A percentile compares a stretch with the other conserved stretches of the same genome.
These are phyloP conservation scores for Trematomus bernacchii DNA, from an alignment of 2,797 vertebrate species.

Conservation along the genomic window DNA sequence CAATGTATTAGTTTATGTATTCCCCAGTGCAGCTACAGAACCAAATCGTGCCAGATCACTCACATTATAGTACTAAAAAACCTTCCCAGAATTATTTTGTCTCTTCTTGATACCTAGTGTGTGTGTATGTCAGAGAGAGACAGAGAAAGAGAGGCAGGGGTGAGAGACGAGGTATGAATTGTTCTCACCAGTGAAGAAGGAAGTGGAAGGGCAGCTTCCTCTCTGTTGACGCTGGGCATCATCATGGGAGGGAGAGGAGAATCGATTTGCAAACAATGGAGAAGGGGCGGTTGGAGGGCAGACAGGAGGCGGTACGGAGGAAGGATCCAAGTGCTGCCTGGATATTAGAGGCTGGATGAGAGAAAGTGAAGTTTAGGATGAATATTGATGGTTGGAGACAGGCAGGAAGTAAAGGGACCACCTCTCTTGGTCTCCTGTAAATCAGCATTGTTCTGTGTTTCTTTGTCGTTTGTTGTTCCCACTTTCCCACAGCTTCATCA, in stretches of 20 bases:
- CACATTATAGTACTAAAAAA: not conserved
- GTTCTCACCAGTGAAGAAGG: conserved; percentile 79
- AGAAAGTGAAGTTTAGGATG: conserved; percentile 34
- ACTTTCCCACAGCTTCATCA: conserved; percentile 50
- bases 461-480: conserved; percentile 22
- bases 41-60: not conserved
- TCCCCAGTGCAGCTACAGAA: too few relatives aligned
- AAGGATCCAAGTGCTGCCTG: conserved; percentile 64
- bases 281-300: conserved; percentile 52
- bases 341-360: conserved; percentile 43
- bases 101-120: not conserved
- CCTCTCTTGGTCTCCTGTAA: conserved; percentile 14
- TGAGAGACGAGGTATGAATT: conserved; percentile 73
- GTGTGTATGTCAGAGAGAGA: conserved; percentile 17
- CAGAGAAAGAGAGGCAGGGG: conserved; percentile 29
- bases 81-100: conserved; percentile 4
- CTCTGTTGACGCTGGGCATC: conserved; percentile 55
- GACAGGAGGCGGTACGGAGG: conserved; percentile 55
- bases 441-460: conserved; percentile 14
- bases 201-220: conserved; percentile 84
- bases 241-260: conserved; percentile 65
- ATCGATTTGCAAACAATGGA: conserved; percentile 72
- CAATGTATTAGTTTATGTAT: not conserved
- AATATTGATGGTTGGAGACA: conserved; percentile 24
- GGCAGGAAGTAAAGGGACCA: conserved; percentile 16